Evolutionary conservation across 2,797 vertebrate genomes (phyloP).

Genomic region (Pristis pectinata): DNA sequence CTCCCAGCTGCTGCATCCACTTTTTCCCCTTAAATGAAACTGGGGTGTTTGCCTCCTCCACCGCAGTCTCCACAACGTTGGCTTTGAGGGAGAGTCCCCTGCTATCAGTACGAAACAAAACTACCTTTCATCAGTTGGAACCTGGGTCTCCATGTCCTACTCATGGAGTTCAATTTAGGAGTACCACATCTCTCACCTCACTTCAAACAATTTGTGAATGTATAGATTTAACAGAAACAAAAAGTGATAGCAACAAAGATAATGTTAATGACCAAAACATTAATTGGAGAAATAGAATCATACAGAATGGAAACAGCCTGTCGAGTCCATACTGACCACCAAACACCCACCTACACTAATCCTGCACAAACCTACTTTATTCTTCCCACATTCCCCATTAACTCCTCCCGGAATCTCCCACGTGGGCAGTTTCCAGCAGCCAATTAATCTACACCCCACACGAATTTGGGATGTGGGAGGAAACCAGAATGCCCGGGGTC

Average conservation of each 20-base stretch:
- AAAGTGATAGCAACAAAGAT: not conserved
- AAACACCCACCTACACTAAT: too few relatives aligned
- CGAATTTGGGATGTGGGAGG: too few relatives aligned
- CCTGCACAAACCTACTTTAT: too few relatives aligned
- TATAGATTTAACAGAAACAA: not conserved
- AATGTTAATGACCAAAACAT: not conserved
- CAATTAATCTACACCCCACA: too few relatives aligned
- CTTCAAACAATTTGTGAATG: not conserved
- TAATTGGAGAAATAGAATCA: not conserved
- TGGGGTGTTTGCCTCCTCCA: not conserved
- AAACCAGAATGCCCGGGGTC: too few relatives aligned
- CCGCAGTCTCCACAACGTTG: not conserved
- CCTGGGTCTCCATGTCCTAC: not conserved
- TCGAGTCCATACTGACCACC: too few relatives aligned
- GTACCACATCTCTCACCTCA: not conserved
- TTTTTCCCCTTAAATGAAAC: constrained; percentile 10
- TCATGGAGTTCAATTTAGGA: not conserved
- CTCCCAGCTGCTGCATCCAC: not conserved
- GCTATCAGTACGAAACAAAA: not conserved
- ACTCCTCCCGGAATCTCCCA: too few relatives aligned
- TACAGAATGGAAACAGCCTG: too few relatives aligned
- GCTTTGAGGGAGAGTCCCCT: not conserved
- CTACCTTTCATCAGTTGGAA: not conserved
- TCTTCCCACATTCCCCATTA: too few relatives aligned
- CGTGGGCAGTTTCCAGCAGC: too few relatives aligned